Percentiles rank a stretch among this genome's conserved stretches.
phyloP scores from a whole-genome alignment of 2,888 invertebrate genomes.

The Fragum sueziense region DNA sequence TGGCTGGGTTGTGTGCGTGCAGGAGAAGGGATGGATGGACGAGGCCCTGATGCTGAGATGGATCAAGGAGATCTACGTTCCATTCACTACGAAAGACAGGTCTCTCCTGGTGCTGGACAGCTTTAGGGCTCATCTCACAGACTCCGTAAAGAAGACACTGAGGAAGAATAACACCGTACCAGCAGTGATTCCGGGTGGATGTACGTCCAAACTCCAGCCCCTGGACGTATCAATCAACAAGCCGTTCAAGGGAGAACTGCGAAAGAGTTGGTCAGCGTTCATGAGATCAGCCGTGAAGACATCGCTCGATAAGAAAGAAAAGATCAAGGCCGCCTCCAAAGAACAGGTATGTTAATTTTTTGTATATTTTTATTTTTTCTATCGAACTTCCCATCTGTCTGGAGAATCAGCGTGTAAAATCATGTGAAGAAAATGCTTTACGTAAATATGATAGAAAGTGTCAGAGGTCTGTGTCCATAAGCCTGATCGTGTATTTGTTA shows the following conservation, averaged over 20 bases:
- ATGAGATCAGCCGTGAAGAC: neutral
- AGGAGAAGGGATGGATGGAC: conserved; percentile 29
- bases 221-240: conserved; percentile 36
- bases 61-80: conserved; percentile 16
- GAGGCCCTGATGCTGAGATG: conserved; percentile 11
- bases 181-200: conserved; percentile 39
- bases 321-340: neutral
- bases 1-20: neutral
- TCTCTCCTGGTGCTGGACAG: conserved; percentile 36
- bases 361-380: too few relatives aligned
- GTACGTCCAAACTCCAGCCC: conserved; percentile 37
- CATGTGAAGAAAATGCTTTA: too few relatives aligned
- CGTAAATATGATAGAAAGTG: too few relatives aligned
- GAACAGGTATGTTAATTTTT: neutral
- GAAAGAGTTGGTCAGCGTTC: neutral
- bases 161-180: conserved; percentile 15
- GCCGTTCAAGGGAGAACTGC: neutral
- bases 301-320: neutral
- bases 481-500: too few relatives aligned
- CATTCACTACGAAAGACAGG: conserved; percentile 22
- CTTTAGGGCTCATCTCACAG: conserved; percentile 38
- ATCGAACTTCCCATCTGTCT: too few relatives aligned
- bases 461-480: too few relatives aligned
- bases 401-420: too few relatives aligned
- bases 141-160: conserved; percentile 18